Evolutionary conservation across 30 jellyfish, hydroid and myxozoan species (phyloP), one percentile per base, ranked within the genome.

Genomic region (Turritopsis rubra): DNA sequence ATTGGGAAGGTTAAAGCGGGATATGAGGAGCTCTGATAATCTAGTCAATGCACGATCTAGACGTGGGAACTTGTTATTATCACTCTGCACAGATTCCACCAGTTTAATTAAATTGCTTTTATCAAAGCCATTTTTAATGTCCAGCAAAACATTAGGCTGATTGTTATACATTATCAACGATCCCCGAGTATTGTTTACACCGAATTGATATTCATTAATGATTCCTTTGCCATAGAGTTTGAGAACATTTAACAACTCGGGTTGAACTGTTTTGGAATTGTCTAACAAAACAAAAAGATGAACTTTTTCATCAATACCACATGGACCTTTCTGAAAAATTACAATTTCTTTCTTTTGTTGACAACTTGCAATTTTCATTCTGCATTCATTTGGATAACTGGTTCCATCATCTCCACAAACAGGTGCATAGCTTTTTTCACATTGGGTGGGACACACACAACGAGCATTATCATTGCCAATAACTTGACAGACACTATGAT

Each of bases 341-440:
- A 72, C 9, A 1, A 91, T 52, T 0, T 24, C 74, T 41, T 79
- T 75, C 86, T 80, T 75, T 52, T 31, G 23, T 52, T 83, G 68
- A 74, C 99, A 93, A 0, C 95, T 82, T 17, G 86, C 88, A 23
- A 66, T 66, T 65, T 93, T 85, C 87, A 93, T 52, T 7, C 90
- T 82, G 78, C 99, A 93, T 72, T 88, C 95, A 84, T 85, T 88
- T 0, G 96, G 85, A 71, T 93, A 93, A 16, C 96, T 88, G 83
- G 75, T 82, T 7, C 80, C 92, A 85, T 93, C 96, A 28, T 93
- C 81, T 20, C 96, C 99, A 83, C 99, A 93, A 9, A 93, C 95
- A 18, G 99, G 99, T 27, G 52, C 70, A 71, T 80, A 92, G 19
- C 65, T 41, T 85, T 70, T 84, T 70, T 52, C 66, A 75, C 93